A percentile compares a stretch with the other conserved stretches of the same genome.
Conservation (phyloP, 1,140 invertebrate species). For the Drosophila lowei region DNA sequence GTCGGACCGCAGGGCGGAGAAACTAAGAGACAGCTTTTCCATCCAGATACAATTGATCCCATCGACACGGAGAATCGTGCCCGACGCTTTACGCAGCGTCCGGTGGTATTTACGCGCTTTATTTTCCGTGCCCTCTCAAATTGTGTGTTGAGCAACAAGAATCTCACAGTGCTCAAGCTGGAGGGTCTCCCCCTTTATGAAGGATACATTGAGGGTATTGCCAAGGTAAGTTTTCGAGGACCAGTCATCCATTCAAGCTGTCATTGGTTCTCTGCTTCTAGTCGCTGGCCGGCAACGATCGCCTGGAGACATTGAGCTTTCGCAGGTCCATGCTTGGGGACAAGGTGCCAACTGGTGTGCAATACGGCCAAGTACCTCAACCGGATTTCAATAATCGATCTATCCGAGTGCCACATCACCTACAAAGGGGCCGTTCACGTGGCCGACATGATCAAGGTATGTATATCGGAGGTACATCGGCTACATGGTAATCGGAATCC, state of each 20-base stretch:
- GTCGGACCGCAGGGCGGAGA: too few species aligned
- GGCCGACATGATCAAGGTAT: slow-evolving; percentile 84
- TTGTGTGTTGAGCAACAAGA: slow-evolving; percentile 84
- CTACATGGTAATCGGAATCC: too few species aligned
- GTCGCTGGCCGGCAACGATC: slow-evolving; percentile 84
- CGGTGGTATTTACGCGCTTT: slow-evolving; percentile 84
- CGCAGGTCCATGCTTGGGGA: slow-evolving; percentile 85
- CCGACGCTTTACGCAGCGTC: slow-evolving; percentile 82
- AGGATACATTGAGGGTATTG: slow-evolving; percentile 85
- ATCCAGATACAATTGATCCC: slow-evolving; percentile 47
- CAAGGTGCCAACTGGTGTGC: slow-evolving; percentile 85
- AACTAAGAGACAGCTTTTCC: too few species aligned
- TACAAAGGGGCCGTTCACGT: slow-evolving; percentile 83
- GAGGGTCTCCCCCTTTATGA: slow-evolving; percentile 86
- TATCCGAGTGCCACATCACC: slow-evolving; percentile 85
- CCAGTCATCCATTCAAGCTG: too few species aligned
- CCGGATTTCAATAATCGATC: slow-evolving; percentile 85
- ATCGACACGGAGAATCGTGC: slow-evolving; percentile 85
- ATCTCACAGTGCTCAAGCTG: slow-evolving; percentile 85
- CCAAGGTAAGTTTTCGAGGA: slow-evolving; percentile 82
- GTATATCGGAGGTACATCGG: background rate
- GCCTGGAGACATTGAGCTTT: slow-evolving; percentile 85
- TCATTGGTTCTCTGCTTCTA: slow-evolving; percentile 37
- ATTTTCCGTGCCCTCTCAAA: slow-evolving; percentile 84
- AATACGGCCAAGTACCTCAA: slow-evolving; percentile 84